phyloP scores from a whole-genome alignment of 2,797 vertebrate genomes.

The Australoheros facetus region DNA sequence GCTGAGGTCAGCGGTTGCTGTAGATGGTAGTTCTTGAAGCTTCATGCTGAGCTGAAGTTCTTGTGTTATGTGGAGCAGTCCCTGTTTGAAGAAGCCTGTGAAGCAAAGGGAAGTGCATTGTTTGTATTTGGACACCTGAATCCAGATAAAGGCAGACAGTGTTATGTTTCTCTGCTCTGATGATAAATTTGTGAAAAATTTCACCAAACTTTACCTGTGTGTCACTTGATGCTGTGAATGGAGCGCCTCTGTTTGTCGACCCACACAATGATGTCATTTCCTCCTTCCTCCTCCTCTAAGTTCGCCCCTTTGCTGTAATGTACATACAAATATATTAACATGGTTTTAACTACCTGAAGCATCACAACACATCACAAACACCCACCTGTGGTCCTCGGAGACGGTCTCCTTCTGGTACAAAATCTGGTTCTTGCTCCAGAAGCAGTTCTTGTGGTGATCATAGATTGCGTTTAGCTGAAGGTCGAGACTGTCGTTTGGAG shows the following conservation, averaged over 20 bases:
- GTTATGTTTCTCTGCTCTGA: background rate
- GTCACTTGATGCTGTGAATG: slow-evolving; percentile 81
- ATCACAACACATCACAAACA: background rate
- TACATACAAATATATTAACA: background rate
- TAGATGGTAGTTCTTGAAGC: background rate
- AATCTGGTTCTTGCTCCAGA: slow-evolving; percentile 78
- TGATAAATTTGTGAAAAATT: background rate
- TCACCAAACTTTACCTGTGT: slow-evolving; percentile 60
- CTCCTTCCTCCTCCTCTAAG: slow-evolving; percentile 9
- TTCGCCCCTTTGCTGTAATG: slow-evolving; percentile 50
- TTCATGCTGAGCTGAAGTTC: slow-evolving; percentile 76
- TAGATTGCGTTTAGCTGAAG: slow-evolving; percentile 83
- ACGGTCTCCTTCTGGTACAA: slow-evolving; percentile 78
- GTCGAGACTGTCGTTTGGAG: slow-evolving; percentile 84
- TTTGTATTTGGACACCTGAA: background rate
- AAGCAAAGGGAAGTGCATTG: background rate
- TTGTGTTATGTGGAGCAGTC: slow-evolving; percentile 68
- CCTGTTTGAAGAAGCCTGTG: slow-evolving; percentile 78
- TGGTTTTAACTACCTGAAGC: background rate
- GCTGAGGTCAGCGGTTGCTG: background rate
- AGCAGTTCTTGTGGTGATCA: slow-evolving; percentile 80
- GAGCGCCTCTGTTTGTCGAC: slow-evolving; percentile 78
- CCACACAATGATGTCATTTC: slow-evolving; percentile 73
- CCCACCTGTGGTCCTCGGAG: slow-evolving; percentile 69
- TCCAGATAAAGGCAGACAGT: background rate